Evolutionary conservation across 2,797 vertebrate species (phyloP).

Genomic region (Macrochelys suwanniensis): DNA sequence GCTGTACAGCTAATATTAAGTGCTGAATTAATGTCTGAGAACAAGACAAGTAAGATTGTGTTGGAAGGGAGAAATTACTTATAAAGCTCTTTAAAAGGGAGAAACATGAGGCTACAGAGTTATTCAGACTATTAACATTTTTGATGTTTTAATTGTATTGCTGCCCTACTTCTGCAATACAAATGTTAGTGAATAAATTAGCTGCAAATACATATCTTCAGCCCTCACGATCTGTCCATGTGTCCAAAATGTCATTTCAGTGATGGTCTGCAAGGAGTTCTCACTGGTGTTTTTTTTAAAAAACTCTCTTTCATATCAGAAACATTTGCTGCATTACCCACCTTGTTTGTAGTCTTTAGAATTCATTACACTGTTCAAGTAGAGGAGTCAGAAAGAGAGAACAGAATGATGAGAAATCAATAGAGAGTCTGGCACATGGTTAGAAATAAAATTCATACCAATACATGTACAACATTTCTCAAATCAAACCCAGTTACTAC

Average conservation of each 20-base stretch:
- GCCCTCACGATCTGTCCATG: background rate
- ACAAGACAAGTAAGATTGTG: background rate
- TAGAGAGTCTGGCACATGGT: background rate
- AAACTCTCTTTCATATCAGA: background rate
- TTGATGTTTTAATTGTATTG: constrained; percentile 44
- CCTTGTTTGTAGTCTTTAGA: background rate
- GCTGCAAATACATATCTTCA: background rate
- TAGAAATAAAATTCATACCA: background rate
- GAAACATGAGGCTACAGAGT: background rate
- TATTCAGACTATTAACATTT: background rate
- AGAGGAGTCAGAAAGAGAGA: background rate
- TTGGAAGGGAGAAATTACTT: background rate
- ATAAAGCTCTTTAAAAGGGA: background rate
- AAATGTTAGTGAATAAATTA: background rate
- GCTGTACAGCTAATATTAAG: constrained; percentile 11
- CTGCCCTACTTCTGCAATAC: background rate
- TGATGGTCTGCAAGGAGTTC: background rate
- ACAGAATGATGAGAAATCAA: background rate
- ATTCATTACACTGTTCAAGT: background rate
- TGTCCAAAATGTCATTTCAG: background rate
- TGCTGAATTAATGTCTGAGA: background rate
- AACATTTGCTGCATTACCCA: background rate
- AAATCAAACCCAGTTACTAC: background rate
- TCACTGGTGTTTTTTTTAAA: background rate
- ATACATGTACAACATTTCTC: background rate